phyloP scores from a whole-genome alignment of 2,888 invertebrate genomes.

The Rotaria magnacalcarata region DNA sequence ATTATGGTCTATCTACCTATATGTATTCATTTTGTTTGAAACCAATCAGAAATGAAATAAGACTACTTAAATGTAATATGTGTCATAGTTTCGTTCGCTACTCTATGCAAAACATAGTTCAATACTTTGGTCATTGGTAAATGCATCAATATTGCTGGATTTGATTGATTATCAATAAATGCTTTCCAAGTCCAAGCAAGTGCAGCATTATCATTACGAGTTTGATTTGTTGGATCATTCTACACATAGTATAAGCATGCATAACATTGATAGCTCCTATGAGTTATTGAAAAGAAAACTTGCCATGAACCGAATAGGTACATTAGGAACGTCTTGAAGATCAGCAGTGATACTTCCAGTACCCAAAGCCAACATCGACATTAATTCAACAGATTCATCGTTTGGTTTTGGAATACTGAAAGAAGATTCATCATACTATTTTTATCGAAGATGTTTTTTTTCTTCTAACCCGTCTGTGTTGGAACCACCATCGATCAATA shows the following conservation, averaged over 20 bases:
- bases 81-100: no score
- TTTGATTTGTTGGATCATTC: conserved; percentile 39
- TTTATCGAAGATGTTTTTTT: no score
- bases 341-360: conserved; percentile 50
- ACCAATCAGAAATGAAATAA: no score
- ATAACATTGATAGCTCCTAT: no score
- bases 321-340: conserved; percentile 51
- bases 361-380: conserved; percentile 49
- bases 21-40: no score
- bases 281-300: neutral
- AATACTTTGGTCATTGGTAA: conserved; percentile 55
- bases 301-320: conserved; percentile 51
- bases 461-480: conserved; percentile 47
- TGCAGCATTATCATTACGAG: conserved; percentile 37
- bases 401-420: conserved; percentile 36
- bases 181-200: conserved; percentile 48
- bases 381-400: conserved; percentile 45
- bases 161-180: conserved; percentile 47
- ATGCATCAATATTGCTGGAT: conserved; percentile 52
- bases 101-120: neutral
- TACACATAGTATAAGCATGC: neutral
- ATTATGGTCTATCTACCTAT: no score
- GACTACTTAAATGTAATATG: no score
- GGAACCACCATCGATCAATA: conserved; percentile 47
- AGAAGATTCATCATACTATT: conserved; percentile 33